A percentile compares a stretch with the other conserved stretches of the same genome.
phyloP scores from a whole-genome alignment of 2,797 vertebrate genomes.

The Galagoides demidoff region DNA sequence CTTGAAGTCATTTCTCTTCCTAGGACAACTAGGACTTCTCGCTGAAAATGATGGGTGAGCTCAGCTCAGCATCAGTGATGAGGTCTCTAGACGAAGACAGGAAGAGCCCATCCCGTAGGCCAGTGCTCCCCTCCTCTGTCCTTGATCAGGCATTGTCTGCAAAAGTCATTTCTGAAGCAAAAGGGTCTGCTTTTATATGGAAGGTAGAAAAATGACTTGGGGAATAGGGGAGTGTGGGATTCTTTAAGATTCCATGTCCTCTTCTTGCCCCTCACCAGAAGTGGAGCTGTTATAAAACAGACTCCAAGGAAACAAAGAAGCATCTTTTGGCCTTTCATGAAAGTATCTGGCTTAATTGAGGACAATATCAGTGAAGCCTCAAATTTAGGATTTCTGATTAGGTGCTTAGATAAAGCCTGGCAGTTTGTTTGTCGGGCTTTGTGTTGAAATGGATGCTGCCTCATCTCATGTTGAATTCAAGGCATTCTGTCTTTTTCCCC shows the following conservation, averaged over 20 bases:
- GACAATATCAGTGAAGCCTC: not conserved
- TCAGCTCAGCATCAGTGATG: not conserved
- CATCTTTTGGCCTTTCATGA: not conserved
- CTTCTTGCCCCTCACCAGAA: not conserved
- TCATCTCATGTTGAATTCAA: slow-evolving; percentile 50
- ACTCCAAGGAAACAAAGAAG: not conserved
- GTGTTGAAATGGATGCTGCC: not conserved
- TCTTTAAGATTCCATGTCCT: not conserved
- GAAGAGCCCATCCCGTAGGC: not conserved
- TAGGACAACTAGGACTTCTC: slow-evolving; percentile 48
- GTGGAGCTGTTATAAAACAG: not conserved
- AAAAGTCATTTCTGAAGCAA: slow-evolving; percentile 41
- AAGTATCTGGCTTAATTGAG: not conserved
- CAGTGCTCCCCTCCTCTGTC: not conserved
- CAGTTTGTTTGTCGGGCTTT: not conserved
- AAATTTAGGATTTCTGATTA: slow-evolving; percentile 58
- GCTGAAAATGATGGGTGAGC: slow-evolving; percentile 1
- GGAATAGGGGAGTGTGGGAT: not conserved
- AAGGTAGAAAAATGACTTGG: not conserved
- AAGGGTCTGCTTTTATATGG: not conserved
- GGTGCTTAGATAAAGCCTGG: slow-evolving; percentile 12
- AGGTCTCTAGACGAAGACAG: slow-evolving; percentile 19
- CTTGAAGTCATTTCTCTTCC: slow-evolving; percentile 66
- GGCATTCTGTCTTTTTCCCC: not conserved
- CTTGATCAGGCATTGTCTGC: not conserved